phyloP scores from a whole-genome alignment of 2,797 vertebrate genomes.

The Ctenochaetus hawaiiensis region DNA sequence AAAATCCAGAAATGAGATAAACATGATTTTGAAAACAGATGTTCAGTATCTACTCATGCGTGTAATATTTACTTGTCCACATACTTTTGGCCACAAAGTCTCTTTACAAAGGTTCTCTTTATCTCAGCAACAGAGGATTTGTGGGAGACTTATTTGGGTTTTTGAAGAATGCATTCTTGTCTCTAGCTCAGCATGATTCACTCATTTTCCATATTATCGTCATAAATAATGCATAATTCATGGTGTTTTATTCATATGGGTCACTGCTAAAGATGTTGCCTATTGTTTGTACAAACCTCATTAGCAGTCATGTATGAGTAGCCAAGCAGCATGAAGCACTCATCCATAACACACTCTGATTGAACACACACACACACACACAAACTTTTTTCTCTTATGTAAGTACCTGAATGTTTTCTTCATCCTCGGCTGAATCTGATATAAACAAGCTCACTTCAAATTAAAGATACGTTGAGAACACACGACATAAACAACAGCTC shows the following conservation, averaged over 20 bases:
- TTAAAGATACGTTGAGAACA: slow-evolving; percentile 1
- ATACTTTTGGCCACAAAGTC: too few relatives aligned
- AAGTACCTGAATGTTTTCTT: slow-evolving; percentile 35
- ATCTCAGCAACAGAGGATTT: neutral
- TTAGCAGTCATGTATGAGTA: slow-evolving; percentile 47
- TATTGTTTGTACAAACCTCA: slow-evolving; percentile 44
- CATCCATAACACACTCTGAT: slow-evolving; percentile 20
- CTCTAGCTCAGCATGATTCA: neutral
- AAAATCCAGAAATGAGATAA: too few relatives aligned
- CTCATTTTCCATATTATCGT: neutral
- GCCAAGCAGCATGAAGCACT: slow-evolving; percentile 20
- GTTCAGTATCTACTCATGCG: too few relatives aligned
- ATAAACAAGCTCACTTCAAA: slow-evolving; percentile 28
- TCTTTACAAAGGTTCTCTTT: neutral
- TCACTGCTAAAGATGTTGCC: slow-evolving; percentile 22
- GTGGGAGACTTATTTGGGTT: too few relatives aligned
- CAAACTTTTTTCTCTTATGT: slow-evolving; percentile 23
- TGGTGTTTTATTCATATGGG: slow-evolving; percentile 32
- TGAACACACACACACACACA: slow-evolving; percentile 11
- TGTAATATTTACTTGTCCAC: too few relatives aligned
- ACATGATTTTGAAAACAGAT: too few relatives aligned
- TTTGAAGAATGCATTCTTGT: neutral
- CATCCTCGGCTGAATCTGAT: slow-evolving; percentile 13
- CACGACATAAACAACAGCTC: slow-evolving; percentile 3
- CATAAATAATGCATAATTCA: slow-evolving; percentile 25